These are phyloP conservation scores for Gymnocephalus cernua DNA, from an alignment of 2,113 vertebrate species.

Conservation along the genomic window DNA sequence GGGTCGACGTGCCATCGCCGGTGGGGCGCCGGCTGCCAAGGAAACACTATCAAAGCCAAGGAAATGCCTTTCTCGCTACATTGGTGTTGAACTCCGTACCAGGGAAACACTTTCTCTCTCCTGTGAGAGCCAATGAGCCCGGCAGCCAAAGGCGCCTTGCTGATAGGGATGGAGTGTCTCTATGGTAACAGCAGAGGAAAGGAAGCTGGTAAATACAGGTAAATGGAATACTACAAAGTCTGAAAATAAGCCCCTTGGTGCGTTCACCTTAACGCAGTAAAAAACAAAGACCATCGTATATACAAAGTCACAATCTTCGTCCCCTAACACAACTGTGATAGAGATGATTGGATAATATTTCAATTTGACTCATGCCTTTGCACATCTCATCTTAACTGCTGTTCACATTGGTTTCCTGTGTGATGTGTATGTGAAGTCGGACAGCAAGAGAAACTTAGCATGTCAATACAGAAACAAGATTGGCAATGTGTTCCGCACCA, in stretches of 20 bases:
- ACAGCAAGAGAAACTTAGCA: not conserved
- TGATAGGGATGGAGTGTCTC: conserved; percentile 83
- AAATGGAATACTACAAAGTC: conserved; percentile 79
- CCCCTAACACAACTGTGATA: not conserved
- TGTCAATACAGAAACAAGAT: conserved; percentile 12
- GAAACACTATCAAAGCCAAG: conserved; percentile 68
- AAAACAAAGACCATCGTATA: not conserved
- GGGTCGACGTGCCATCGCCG: conserved; percentile 52
- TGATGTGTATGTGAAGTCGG: conserved; percentile 8
- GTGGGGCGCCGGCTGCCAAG: conserved; percentile 69
- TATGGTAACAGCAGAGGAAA: conserved; percentile 84
- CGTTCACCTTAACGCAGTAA: conserved; percentile 35
- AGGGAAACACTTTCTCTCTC: conserved; percentile 76
- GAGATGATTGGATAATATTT: not conserved
- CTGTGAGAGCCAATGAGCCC: conserved; percentile 74
- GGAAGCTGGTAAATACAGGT: conserved; percentile 81
- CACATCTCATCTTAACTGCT: not conserved
- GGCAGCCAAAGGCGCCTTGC: conserved; percentile 80
- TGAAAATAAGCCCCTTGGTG: conserved; percentile 55
- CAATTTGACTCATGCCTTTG: not conserved
- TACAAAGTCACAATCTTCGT: not conserved
- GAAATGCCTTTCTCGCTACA: conserved; percentile 63
- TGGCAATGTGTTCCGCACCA: not conserved
- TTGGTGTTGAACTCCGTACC: conserved; percentile 60
- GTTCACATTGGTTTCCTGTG: not conserved